Evolutionary conservation across 2,113 vertebrate genomes (phyloP).

Genomic region (Hemiscyllium ocellatum): DNA sequence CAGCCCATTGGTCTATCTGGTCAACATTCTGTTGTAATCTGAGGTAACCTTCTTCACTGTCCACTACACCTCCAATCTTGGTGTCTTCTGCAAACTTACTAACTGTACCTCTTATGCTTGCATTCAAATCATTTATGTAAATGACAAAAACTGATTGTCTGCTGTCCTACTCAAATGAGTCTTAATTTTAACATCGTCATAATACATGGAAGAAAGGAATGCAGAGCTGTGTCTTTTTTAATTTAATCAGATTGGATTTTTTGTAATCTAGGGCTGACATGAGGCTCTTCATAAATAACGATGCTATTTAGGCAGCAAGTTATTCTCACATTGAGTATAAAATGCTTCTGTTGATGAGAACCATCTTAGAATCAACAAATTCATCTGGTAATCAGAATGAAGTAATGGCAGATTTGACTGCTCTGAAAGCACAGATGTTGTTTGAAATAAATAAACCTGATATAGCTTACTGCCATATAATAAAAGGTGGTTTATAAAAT

Average conservation of each 20-base stretch:
- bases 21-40: too few species aligned
- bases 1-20: too few species aligned
- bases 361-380: not conserved
- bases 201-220: not conserved
- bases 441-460: not conserved
- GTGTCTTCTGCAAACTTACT: too few species aligned
- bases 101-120: too few species aligned
- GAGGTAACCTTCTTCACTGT: too few species aligned
- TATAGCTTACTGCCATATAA: not conserved
- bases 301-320: not conserved
- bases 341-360: not conserved
- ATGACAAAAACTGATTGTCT: too few species aligned
- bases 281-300: not conserved
- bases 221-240: not conserved
- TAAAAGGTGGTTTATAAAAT: not conserved
- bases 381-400: not conserved
- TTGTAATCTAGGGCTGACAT: not conserved
- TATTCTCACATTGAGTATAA: not conserved
- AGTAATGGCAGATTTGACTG: not conserved
- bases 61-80: too few species aligned
- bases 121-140: too few species aligned
- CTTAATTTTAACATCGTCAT: not conserved
- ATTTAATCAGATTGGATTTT: not conserved
- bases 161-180: not conserved
- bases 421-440: not conserved